Percentiles rank a stretch among this genome's conserved stretches.
phyloP scores from a whole-genome alignment of 2,888 invertebrate species.

The Cloeon dipterum region DNA sequence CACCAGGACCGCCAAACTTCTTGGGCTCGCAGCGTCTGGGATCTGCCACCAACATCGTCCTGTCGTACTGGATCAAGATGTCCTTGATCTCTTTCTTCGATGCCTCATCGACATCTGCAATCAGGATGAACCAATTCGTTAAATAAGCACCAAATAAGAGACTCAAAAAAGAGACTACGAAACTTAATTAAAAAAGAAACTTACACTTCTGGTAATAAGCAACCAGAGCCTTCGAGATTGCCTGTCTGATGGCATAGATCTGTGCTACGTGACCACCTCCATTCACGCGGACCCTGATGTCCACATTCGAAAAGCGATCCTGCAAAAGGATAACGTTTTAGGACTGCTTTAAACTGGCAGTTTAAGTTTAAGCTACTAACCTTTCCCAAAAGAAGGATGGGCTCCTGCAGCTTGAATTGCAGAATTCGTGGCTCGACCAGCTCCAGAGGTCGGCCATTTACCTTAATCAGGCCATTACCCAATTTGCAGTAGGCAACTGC shows the following conservation, averaged over 20 bases:
- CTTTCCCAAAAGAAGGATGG: conserved; percentile 71
- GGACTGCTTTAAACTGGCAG: too few relatives aligned
- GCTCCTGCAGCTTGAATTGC: conserved; percentile 85
- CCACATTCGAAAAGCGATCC: conserved; percentile 91
- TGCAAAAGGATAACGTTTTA: too few relatives aligned
- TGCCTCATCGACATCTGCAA: conserved; percentile 93
- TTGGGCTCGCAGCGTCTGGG: conserved; percentile 98
- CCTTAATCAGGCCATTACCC: conserved; percentile 80
- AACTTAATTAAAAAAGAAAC: too few relatives aligned
- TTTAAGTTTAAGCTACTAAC: too few relatives aligned
- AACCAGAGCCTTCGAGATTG: conserved; percentile 92
- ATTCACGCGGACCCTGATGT: conserved; percentile 91
- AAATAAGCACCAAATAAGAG: too few relatives aligned
- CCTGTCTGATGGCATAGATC: conserved; percentile 96
- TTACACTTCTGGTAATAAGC: conserved; percentile 98
- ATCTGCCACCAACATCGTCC: conserved; percentile 92
- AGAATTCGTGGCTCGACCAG: conserved; percentile 90
- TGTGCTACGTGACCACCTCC: conserved; percentile 99
- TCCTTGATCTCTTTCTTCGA: conserved; percentile 99
- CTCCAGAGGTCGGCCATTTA: conserved; percentile 93
- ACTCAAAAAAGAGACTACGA: too few relatives aligned
- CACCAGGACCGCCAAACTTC: conserved; percentile 99
- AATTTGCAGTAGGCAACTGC: conserved; percentile 98
- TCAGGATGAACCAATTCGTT: too few relatives aligned
- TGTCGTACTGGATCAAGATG: conserved; percentile 91